A percentile compares a stretch with the other conserved stretches of the same genome.
These are phyloP conservation scores for Panagrolaimus sp. DNA, from an alignment of 1,140 invertebrate genomes.

Conservation along the genomic window DNA sequence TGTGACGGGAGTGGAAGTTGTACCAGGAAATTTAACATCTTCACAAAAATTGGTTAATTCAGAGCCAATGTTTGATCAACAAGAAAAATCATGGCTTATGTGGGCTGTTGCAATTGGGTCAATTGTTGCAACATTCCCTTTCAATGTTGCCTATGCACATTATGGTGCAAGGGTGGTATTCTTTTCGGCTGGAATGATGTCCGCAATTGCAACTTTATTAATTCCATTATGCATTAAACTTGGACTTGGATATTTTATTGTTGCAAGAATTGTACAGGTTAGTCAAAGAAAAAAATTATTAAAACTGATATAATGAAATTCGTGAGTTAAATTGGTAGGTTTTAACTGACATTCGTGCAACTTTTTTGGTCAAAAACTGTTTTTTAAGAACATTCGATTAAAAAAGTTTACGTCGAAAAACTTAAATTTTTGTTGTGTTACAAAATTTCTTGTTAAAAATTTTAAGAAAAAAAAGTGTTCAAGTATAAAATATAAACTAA, in stretches of 20 bases:
- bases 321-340: slow-evolving; percentile 32
- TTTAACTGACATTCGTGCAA: slow-evolving; percentile 46
- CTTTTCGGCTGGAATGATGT: slow-evolving; percentile 17
- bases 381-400: no score
- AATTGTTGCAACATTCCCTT: slow-evolving; percentile 40
- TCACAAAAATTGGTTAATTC: no score
- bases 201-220: slow-evolving; percentile 5
- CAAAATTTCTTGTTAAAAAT: no score
- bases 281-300: neutral
- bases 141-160: neutral
- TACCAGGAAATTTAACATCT: neutral
- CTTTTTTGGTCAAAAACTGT: no score
- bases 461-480: no score
- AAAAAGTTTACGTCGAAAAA: no score
- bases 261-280: slow-evolving; percentile 13
- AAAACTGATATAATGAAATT: slow-evolving; percentile 28
- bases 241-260: slow-evolving; percentile 10
- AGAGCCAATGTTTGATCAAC: slow-evolving; percentile 5
- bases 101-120: slow-evolving; percentile 36
- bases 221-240: slow-evolving; percentile 1
- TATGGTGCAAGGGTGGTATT: slow-evolving; percentile 15
- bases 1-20: neutral
- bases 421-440: no score
- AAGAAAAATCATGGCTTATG: slow-evolving; percentile 20
- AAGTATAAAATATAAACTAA: no score